Percentiles rank a stretch among this genome's conserved stretches.
phyloP scores from a whole-genome alignment of 1,140 invertebrate genomes.

The Hermetia illucens region DNA sequence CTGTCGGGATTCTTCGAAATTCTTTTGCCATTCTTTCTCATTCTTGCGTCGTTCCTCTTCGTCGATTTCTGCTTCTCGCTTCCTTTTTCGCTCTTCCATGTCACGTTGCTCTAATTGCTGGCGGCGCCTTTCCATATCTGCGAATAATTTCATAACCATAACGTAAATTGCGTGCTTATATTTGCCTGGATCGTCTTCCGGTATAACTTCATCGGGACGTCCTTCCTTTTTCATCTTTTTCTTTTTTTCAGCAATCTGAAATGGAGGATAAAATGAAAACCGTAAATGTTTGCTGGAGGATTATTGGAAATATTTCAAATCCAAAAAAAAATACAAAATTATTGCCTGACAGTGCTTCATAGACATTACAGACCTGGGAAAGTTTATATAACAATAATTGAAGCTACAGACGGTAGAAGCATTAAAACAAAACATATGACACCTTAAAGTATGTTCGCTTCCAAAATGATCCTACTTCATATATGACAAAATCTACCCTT shows the following conservation, averaged over 20 bases:
- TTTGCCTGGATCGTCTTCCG: constrained; percentile 88
- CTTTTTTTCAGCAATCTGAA: constrained; percentile 81
- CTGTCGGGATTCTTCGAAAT: constrained; percentile 95
- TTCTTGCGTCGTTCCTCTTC: constrained; percentile 78
- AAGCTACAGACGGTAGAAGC: too few relatives aligned
- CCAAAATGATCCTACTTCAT: too few relatives aligned
- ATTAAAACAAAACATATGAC: too few relatives aligned
- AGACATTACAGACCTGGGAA: too few relatives aligned
- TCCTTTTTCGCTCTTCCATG: constrained; percentile 87
- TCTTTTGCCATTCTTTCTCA: constrained; percentile 93
- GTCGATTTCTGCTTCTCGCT: constrained; percentile 85
- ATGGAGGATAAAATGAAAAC: too few relatives aligned
- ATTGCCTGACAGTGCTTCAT: too few relatives aligned
- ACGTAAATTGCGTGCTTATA: constrained; percentile 92
- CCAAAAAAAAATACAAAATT: too few relatives aligned
- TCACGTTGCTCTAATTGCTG: constrained; percentile 75
- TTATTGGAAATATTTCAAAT: too few relatives aligned
- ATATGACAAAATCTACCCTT: too few relatives aligned
- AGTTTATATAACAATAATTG: too few relatives aligned
- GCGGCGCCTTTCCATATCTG: constrained; percentile 83
- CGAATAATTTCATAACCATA: constrained; percentile 97
- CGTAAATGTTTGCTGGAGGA: too few relatives aligned
- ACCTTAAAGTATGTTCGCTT: too few relatives aligned
- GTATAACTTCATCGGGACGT: constrained; percentile 55
- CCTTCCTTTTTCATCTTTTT: constrained; percentile 93